Base-by-base conservation (phyloP, 2,797 vertebrate species). In the Semotilus atromaculatus region DNA sequence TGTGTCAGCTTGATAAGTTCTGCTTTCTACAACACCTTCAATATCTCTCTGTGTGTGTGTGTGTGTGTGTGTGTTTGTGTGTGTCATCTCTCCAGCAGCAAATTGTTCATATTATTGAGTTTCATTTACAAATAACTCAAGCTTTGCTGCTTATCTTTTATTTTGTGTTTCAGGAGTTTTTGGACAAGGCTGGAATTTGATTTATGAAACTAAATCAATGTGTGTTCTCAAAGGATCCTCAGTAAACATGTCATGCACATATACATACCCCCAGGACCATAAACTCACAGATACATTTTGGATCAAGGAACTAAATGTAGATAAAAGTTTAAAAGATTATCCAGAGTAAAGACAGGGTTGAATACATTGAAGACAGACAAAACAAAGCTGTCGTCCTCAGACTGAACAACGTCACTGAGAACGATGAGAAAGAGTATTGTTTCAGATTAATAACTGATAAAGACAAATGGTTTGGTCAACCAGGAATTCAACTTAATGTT, bases 391-490 rank as follows among this genome's bases (percentile, higher is more conserved):
- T 29, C 1, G 6, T 34, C 1, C 72, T 74, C 45, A 53, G 19
- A 74, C 29, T 53, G 29, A 0, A 53, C 45, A 74, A 74, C 19
- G 19, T 74, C 18, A 53, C 29, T 53, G 5, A 53, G 23, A 14
- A 23, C 1, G 29, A 74, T 4, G 5, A 51, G 0, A 73, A 0
- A 1, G 1, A 0, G 0, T 74, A 74, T 23, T 14, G 0, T 34
- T 74, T 74, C 10, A 74, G 29, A 74, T 23, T 74, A 0, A 0
- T 51, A 51, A 51, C 2, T 7, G 5, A 4, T 2, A 0, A 0
- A 36, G 0, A 34, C 1, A 14, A 0, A 36, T 53, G 72, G 72
- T 0, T 0, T 36, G 72, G 29, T 23, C 0, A 7, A 2, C 10
- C 3, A 53, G 72, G 29, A 74, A 74, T 74, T 51, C 29, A 53